phyloP scores from a whole-genome alignment of 2,113 vertebrate species.

The Myrmecophaga tridactyla region DNA sequence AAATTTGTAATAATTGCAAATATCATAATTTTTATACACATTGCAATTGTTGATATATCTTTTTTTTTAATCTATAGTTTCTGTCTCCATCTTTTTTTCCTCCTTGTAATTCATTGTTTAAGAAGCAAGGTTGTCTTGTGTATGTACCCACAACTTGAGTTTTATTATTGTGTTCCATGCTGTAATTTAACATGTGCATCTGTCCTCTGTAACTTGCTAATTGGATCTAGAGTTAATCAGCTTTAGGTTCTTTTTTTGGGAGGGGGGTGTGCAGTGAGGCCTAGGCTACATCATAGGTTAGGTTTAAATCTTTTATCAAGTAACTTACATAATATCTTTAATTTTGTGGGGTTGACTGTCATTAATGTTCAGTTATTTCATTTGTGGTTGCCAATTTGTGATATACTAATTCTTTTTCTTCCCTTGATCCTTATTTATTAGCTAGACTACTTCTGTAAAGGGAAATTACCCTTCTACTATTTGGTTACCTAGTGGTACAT shows the following conservation, averaged over 20 bases:
- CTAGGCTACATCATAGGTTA: neutral
- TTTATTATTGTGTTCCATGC: neutral
- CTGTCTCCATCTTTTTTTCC: neutral
- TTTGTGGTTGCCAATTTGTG: neutral
- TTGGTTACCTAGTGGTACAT: neutral
- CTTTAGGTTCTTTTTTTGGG: neutral
- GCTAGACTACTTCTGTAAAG: neutral
- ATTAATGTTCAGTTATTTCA: neutral
- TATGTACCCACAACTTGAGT: conserved; percentile 6
- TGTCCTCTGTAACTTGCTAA: neutral
- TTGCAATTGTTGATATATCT: neutral
- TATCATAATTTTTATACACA: neutral
- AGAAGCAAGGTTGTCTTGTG: neutral
- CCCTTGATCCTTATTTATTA: neutral
- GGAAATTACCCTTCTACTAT: neutral
- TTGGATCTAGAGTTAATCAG: neutral
- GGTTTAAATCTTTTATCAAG: neutral
- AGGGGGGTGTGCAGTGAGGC: neutral
- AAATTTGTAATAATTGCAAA: conserved; percentile 33
- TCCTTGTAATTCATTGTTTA: neutral
- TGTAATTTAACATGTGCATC: neutral
- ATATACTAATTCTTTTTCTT: neutral
- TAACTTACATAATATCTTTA: neutral
- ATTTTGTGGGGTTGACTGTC: neutral
- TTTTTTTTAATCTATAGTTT: neutral